Percentiles rank a stretch among this genome's conserved stretches.
Conservation (phyloP, 1,140 invertebrate genomes). For the Euschistus heros region DNA sequence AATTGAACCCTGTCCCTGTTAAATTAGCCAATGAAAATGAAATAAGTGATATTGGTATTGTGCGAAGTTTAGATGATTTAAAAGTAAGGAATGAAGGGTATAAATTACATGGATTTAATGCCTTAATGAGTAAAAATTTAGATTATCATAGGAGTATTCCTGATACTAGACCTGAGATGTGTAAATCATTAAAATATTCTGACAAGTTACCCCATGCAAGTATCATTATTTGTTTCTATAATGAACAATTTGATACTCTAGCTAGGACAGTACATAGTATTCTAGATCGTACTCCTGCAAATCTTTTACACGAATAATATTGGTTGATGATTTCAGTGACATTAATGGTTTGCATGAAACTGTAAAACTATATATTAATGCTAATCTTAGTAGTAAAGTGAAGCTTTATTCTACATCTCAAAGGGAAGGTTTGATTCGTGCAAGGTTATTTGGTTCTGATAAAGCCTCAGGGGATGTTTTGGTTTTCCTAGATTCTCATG, state of each 20-base stretch:
- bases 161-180: slow-evolving; percentile 77
- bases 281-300: slow-evolving; percentile 64
- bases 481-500: slow-evolving; percentile 91
- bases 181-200: slow-evolving; percentile 49
- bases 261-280: slow-evolving; percentile 82
- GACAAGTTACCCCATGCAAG: slow-evolving; percentile 58
- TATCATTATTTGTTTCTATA: slow-evolving; percentile 91
- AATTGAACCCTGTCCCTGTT: slow-evolving; percentile 25
- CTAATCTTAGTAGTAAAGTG: slow-evolving; percentile 48
- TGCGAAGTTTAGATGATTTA: slow-evolving; percentile 61
- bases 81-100: slow-evolving; percentile 71
- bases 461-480: slow-evolving; percentile 68
- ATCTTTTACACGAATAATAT: slow-evolving; percentile 80
- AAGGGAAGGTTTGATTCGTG: slow-evolving; percentile 85
- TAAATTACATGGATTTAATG: slow-evolving; percentile 82
- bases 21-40: slow-evolving; percentile 31
- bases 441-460: slow-evolving; percentile 80
- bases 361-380: slow-evolving; percentile 50
- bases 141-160: slow-evolving; percentile 66
- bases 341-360: slow-evolving; percentile 50
- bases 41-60: slow-evolving; percentile 50
- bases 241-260: slow-evolving; percentile 84
- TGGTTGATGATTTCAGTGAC: slow-evolving; percentile 88
- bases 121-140: slow-evolving; percentile 76
- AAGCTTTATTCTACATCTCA: slow-evolving; percentile 62